Evolutionary conservation across 2,888 invertebrate genomes (phyloP).

Genomic region (Aporophyla nigra): DNA sequence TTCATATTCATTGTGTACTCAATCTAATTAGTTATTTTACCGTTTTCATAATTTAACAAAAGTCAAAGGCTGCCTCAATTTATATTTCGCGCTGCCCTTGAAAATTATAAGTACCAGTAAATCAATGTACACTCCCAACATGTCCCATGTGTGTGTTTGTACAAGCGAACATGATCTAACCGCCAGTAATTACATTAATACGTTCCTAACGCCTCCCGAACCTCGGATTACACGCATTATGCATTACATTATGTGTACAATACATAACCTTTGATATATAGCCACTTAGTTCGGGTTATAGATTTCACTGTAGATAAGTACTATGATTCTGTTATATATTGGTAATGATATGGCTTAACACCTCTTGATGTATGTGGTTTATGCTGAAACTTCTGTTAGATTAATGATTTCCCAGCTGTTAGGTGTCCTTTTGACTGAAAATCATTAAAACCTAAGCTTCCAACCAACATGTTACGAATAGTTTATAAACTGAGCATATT

Average conservation of each 20-base stretch:
- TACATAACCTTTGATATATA: background rate
- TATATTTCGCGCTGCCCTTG: background rate
- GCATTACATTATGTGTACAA: slow-evolving; percentile 18
- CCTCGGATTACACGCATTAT: slow-evolving; percentile 30
- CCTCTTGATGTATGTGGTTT: background rate
- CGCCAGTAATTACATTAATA: slow-evolving; percentile 45
- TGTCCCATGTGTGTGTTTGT: slow-evolving; percentile 34
- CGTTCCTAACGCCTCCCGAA: slow-evolving; percentile 21
- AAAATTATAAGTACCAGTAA: background rate
- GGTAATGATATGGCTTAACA: background rate
- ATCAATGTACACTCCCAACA: background rate
- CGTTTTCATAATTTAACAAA: background rate
- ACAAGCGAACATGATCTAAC: slow-evolving; percentile 20
- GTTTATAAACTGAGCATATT: slow-evolving; percentile 12
- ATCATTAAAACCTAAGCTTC: background rate
- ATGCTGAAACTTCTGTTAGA: background rate
- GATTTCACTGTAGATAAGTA: slow-evolving; percentile 6
- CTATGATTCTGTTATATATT: background rate
- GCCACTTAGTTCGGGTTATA: slow-evolving; percentile 6
- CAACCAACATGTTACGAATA: slow-evolving; percentile 1
- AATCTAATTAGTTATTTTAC: background rate
- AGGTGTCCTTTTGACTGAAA: background rate
- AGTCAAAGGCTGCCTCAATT: background rate
- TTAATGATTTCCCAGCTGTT: background rate
- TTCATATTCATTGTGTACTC: background rate